A percentile compares a stretch with the other conserved stretches of the same genome.
Conservation (phyloP, 2,888 invertebrate species). For the Tetranychus piercei region DNA sequence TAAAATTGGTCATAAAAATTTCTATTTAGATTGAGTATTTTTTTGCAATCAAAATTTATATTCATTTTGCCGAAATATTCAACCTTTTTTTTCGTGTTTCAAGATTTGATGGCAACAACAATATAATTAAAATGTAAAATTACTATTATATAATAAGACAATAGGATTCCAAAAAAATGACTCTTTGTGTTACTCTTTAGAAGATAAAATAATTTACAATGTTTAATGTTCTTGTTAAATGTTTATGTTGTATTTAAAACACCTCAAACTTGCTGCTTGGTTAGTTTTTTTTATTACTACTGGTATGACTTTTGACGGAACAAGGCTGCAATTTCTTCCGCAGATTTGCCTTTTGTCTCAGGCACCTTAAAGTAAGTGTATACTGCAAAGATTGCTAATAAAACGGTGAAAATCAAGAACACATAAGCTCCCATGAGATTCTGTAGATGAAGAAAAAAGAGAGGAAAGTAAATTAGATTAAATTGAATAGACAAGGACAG, state of each 20-base stretch:
- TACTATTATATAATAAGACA: background rate
- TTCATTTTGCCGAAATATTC: no score
- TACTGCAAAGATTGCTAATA: conserved; percentile 50
- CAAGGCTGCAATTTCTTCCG: conserved; percentile 64
- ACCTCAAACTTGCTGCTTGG: background rate
- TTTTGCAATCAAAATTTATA: no score
- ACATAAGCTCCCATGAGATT: conserved; percentile 46
- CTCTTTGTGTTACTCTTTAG: background rate
- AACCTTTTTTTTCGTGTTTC: no score
- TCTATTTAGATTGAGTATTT: no score
- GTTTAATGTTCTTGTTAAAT: conserved; percentile 1
- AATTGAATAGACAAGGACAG: background rate
- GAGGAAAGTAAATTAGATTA: background rate
- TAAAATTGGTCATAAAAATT: no score
- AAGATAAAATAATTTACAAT: background rate
- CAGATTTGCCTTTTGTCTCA: conserved; percentile 67
- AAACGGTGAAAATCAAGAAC: conserved; percentile 56
- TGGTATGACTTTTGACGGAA: conserved; percentile 43
- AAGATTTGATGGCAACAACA: background rate
- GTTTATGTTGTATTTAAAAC: background rate
- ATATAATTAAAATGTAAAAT: background rate
- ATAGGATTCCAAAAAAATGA: background rate
- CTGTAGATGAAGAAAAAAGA: conserved; percentile 32
- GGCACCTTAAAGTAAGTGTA: conserved; percentile 70
- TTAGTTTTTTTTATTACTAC: conserved; percentile 4